These are phyloP conservation scores for Agrotis exclamationis DNA, from an alignment of 2,888 invertebrate genomes.

Conservation along the genomic window DNA sequence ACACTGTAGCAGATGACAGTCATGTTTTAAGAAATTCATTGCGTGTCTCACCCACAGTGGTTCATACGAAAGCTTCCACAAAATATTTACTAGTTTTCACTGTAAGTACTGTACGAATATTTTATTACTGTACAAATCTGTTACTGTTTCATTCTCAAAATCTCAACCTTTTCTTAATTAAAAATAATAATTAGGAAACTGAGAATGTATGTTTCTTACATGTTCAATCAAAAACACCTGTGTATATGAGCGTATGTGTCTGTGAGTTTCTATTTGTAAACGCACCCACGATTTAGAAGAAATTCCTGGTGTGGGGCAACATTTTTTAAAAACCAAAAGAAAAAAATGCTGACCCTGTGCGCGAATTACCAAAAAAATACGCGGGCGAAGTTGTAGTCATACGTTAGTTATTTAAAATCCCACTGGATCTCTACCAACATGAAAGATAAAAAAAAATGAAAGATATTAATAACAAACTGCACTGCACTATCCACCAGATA, in stretches of 20 bases:
- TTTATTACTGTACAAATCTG: neutral
- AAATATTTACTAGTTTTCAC: neutral
- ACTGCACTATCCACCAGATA: neutral
- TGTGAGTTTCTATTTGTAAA: too few relatives aligned
- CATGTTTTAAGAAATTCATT: slow-evolving; percentile 1
- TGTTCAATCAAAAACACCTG: too few relatives aligned
- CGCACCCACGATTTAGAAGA: too few relatives aligned
- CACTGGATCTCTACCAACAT: neutral
- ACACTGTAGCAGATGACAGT: neutral
- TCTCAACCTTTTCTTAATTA: too few relatives aligned
- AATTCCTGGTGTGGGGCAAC: too few relatives aligned
- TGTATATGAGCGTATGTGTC: too few relatives aligned
- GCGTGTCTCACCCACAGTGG: neutral
- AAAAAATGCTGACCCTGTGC: too few relatives aligned
- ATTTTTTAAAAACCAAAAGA: too few relatives aligned
- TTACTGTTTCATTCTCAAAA: neutral
- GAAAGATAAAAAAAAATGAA: neutral
- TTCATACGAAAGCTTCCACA: neutral
- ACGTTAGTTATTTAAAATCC: neutral
- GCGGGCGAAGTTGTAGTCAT: neutral
- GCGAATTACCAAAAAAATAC: too few relatives aligned
- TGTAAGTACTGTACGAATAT: too few relatives aligned
- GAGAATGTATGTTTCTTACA: too few relatives aligned
- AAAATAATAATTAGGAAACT: too few relatives aligned
- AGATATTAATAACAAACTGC: neutral